phyloP scores from a whole-genome alignment of 2,797 vertebrate species.

The Peromyscus nudipes region DNA sequence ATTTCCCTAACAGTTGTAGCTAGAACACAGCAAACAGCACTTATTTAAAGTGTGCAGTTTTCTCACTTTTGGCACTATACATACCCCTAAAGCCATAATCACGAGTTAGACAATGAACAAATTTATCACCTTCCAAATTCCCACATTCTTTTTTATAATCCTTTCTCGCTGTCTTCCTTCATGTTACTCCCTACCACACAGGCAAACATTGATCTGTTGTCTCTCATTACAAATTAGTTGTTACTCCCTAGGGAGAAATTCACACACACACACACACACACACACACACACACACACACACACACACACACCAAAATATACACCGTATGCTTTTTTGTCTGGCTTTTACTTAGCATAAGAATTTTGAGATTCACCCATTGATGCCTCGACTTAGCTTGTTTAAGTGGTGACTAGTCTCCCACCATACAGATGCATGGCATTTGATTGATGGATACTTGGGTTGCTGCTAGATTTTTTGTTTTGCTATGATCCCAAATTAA shows the following conservation, averaged over 20 bases:
- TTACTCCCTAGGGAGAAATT: neutral
- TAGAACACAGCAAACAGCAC: neutral
- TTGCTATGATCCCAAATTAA: neutral
- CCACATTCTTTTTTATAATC: neutral
- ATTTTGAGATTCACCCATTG: neutral
- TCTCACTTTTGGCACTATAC: neutral
- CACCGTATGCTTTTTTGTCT: neutral
- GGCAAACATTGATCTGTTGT: neutral
- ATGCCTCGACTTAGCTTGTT: neutral
- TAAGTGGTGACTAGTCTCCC: neutral
- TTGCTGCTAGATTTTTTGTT: neutral
- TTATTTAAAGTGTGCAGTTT: neutral
- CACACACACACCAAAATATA: neutral
- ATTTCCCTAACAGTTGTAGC: slow-evolving; percentile 37
- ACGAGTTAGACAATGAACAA: neutral
- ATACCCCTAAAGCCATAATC: neutral
- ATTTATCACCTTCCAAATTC: neutral
- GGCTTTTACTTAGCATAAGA: slow-evolving; percentile 13
- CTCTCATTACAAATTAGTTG: neutral
- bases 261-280: too few species aligned
- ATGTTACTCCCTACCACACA: neutral
- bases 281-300: neutral
- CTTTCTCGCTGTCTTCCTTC: neutral
- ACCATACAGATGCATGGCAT: neutral
- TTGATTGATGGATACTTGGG: slow-evolving; percentile 4